Evolutionary conservation across 2,888 invertebrate genomes (phyloP).

Genomic region (Allolobophora icterica): DNA sequence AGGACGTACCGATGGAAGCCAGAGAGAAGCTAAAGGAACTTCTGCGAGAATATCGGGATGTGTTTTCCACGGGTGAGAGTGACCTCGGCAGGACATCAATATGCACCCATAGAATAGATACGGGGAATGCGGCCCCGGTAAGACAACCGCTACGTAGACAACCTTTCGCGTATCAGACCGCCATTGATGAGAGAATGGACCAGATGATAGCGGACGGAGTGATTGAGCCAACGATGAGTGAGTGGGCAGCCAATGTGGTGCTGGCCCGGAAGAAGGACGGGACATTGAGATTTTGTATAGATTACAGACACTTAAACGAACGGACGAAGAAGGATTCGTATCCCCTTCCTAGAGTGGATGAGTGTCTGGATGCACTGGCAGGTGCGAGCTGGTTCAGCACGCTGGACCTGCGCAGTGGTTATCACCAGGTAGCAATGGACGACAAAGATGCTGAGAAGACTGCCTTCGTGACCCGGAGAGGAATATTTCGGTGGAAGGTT

Average conservation of each 20-base stretch:
- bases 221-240: not conserved
- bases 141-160: not conserved
- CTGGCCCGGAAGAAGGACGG: conserved; percentile 3
- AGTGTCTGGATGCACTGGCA: not conserved
- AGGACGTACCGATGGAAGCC: too few relatives aligned
- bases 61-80: not conserved
- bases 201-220: not conserved
- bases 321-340: not conserved
- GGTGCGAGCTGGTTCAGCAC: conserved; percentile 26
- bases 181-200: not conserved
- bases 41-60: not conserved
- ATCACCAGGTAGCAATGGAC: conserved; percentile 30
- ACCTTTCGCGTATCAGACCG: not conserved
- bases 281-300: not conserved
- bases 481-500: not conserved
- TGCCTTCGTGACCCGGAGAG: conserved; percentile 9
- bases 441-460: not conserved
- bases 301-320: not conserved
- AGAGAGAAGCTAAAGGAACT: not conserved
- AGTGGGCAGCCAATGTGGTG: not conserved
- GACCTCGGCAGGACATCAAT: not conserved
- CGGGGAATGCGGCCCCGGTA: not conserved
- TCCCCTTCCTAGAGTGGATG: not conserved
- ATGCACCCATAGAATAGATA: not conserved
- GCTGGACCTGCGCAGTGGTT: conserved; percentile 27